phyloP scores from a whole-genome alignment of 2,888 invertebrate genomes.

The Tipula helvola region DNA sequence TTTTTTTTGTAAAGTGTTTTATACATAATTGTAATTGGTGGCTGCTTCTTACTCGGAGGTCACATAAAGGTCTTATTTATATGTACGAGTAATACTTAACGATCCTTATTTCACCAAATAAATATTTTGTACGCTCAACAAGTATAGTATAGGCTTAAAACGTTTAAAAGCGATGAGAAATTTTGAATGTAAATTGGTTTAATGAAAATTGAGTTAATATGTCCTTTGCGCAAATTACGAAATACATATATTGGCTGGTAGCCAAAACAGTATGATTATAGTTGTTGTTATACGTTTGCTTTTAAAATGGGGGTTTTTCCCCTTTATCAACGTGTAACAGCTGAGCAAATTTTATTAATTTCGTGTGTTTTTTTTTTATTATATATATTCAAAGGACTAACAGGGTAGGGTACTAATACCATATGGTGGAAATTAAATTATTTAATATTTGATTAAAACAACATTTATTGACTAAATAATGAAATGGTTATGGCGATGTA shows the following conservation, averaged over 20 bases:
- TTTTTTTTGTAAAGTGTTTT: not conserved
- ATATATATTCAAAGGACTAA: too few species aligned
- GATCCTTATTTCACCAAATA: not conserved
- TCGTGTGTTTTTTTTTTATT: not conserved
- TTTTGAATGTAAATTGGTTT: not conserved
- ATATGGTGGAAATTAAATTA: too few species aligned
- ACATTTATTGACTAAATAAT: too few species aligned
- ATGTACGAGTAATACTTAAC: not conserved
- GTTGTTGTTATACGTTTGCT: not conserved
- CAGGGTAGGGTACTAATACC: too few species aligned
- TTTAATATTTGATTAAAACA: too few species aligned
- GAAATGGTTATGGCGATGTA: too few species aligned
- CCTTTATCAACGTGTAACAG: not conserved
- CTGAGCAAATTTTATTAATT: not conserved
- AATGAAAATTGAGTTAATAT: not conserved
- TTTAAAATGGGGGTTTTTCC: not conserved
- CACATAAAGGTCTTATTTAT: not conserved
- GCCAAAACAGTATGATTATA: not conserved
- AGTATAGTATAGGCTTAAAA: not conserved
- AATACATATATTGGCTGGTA: not conserved
- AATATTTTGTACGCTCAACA: not conserved
- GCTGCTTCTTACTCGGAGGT: not conserved
- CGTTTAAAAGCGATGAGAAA: not conserved
- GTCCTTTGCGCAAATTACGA: not conserved
- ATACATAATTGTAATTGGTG: not conserved